Base-by-base conservation (phyloP, 2,797 vertebrate species). In the Rhyacichthys aspro region DNA sequence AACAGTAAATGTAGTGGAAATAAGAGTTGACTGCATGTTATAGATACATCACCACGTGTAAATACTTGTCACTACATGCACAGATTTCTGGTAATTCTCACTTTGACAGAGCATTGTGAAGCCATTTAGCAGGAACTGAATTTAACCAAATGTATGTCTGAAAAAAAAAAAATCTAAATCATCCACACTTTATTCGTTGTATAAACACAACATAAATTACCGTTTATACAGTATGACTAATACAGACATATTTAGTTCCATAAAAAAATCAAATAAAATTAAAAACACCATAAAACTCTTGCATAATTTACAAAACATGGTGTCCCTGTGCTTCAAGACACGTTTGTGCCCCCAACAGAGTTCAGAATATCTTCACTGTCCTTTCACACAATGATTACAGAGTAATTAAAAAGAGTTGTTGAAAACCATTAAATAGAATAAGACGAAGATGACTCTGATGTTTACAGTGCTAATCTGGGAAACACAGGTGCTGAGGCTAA, bases 141-240 rank as follows among this genome's bases (percentile, higher is more conserved):
- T 39, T 52, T 36, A 5, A 74, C 60, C 42, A 63, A 73, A 41
- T 18, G 49, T 53, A 75, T 76, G 60, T 63, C 49, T 55, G 46
- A 68, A 47, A 72, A 58, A 65, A 72, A 58, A 65, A 69, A 76
- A 83, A 82, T 61, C 54, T 67, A 79, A 86, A 86, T 58, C 78
- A 74, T 85, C 82, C 93, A 92, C 81, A 59, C 94, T 98, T 97
- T 96, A 97, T 98, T 28, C 98, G 93, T 95, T 96, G 95, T 96
- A 96, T 94, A 97, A 98, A 98, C 94, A 97, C 95, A 98, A 97
- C 94, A 96, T 96, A 96, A 98, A 96, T 96, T 95, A 96, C 95
- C 94, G 94, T 93, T 94, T 96, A 93, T 94, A 55, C 54, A 43
- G 54, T 16, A 94, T 96, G 96, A 95, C 95, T 95, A 95, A 91